A percentile compares a stretch with the other conserved stretches of the same genome.
These are phyloP conservation scores for Eumaeus atala DNA, from an alignment of 1,140 invertebrate genomes.

Conservation along the genomic window DNA sequence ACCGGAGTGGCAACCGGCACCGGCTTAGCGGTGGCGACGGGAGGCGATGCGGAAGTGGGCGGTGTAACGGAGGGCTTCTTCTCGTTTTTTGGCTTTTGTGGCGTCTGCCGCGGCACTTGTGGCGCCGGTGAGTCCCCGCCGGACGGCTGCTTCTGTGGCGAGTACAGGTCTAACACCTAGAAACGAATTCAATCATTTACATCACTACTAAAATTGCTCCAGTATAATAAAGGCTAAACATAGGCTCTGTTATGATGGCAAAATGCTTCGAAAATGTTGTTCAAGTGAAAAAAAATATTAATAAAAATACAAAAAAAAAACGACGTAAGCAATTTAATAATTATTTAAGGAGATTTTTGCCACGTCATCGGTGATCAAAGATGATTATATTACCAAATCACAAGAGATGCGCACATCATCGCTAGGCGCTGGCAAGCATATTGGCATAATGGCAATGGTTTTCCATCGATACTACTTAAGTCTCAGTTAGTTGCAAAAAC, in stretches of 20 bases:
- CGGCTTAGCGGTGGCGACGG: constrained; percentile 45
- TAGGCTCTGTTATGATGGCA: too few species aligned
- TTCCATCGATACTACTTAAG: too few species aligned
- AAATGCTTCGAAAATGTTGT: not conserved
- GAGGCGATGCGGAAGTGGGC: constrained; percentile 69
- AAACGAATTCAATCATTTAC: constrained; percentile 15
- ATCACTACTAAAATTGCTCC: constrained; percentile 1
- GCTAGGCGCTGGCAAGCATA: too few species aligned
- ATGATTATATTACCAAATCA: too few species aligned
- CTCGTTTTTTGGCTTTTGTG: constrained; percentile 61
- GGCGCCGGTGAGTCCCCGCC: constrained; percentile 81
- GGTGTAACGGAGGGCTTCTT: constrained; percentile 71
- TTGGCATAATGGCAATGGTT: too few species aligned
- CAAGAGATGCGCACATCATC: too few species aligned
- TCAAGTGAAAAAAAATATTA: too few species aligned
- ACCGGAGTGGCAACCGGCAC: constrained; percentile 48
- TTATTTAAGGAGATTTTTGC: too few species aligned
- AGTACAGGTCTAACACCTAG: constrained; percentile 89
- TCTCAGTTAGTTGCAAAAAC: too few species aligned
- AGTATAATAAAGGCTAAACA: not conserved
- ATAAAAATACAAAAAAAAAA: too few species aligned
- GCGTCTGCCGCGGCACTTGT: constrained; percentile 26
- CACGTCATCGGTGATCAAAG: too few species aligned
- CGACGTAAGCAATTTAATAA: too few species aligned
- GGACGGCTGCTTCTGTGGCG: constrained; percentile 76